phyloP scores from a whole-genome alignment of 2,113 vertebrate species.

The Hypocryptadius cinnamomeus region DNA sequence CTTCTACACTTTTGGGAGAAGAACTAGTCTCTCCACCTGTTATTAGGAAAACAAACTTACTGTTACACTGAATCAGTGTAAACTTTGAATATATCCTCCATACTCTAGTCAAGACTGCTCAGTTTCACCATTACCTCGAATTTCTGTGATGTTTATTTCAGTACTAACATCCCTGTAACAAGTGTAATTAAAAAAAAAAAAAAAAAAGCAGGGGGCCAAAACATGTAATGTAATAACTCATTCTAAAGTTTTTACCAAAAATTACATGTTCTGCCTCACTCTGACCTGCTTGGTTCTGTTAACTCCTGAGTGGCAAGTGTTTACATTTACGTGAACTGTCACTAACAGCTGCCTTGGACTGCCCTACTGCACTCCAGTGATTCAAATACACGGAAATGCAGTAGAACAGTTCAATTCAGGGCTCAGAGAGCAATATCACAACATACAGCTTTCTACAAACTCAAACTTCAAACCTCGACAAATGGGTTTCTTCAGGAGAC shows the following conservation, averaged over 20 bases:
- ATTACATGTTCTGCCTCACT: neutral
- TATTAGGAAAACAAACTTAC: neutral
- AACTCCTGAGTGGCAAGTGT: neutral
- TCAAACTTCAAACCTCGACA: neutral
- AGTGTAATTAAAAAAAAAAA: neutral
- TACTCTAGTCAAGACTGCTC: neutral
- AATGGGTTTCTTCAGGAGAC: neutral
- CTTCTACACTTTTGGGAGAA: neutral
- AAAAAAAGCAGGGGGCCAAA: neutral
- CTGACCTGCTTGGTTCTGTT: neutral
- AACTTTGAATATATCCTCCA: neutral
- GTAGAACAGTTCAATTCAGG: neutral
- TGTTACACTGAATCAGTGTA: neutral
- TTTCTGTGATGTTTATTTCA: neutral
- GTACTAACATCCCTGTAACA: neutral
- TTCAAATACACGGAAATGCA: neutral
- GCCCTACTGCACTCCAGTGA: neutral
- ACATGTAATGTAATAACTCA: accelerated
- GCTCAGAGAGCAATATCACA: neutral
- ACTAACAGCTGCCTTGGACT: neutral
- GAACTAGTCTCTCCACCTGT: neutral
- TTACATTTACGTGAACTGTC: neutral
- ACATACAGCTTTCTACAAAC: neutral
- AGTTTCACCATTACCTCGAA: neutral
- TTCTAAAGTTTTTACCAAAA: neutral